These are phyloP conservation scores for Catalaphyllia jardinei DNA, from an alignment of 64 coral and sea anemone species.

Conservation along the genomic window DNA sequence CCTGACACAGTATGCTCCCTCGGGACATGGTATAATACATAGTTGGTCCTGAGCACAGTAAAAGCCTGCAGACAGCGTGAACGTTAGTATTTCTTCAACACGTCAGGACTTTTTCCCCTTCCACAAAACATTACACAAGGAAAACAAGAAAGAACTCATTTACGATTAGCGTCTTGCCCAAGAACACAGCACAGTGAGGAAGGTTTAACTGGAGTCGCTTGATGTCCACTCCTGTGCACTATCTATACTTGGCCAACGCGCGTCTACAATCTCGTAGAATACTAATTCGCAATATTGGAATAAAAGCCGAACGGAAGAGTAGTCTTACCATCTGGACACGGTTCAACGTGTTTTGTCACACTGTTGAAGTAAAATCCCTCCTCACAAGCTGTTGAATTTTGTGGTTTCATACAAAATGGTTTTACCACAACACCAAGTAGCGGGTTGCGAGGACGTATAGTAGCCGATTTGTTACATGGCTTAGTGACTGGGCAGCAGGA, in stretches of 20 bases:
- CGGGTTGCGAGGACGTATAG: background rate
- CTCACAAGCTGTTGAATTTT: constrained; percentile 69
- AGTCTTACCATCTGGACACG: constrained; percentile 68
- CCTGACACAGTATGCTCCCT: constrained; percentile 66
- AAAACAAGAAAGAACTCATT: too few species aligned
- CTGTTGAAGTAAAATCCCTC: constrained; percentile 57
- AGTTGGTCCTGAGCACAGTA: constrained; percentile 45
- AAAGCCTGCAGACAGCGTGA: constrained; percentile 32
- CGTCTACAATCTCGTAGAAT: too few species aligned
- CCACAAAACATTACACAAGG: background rate
- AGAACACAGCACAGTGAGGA: too few species aligned
- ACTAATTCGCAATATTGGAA: too few species aligned
- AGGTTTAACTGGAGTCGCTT: too few species aligned
- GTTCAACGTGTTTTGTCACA: constrained; percentile 4
- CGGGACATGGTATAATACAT: constrained; percentile 73
- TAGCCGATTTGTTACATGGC: constrained; percentile 37
- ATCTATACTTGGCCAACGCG: too few species aligned
- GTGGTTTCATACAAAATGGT: constrained; percentile 73
- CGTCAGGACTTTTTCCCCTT: background rate
- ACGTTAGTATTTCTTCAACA: background rate
- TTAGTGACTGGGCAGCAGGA: constrained; percentile 44
- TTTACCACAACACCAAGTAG: constrained; percentile 1
- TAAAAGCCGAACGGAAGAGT: too few species aligned
- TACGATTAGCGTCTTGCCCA: too few species aligned
- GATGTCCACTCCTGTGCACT: too few species aligned